phyloP scores from a whole-genome alignment of 2,113 vertebrate genomes.

The Xerus inauris region DNA sequence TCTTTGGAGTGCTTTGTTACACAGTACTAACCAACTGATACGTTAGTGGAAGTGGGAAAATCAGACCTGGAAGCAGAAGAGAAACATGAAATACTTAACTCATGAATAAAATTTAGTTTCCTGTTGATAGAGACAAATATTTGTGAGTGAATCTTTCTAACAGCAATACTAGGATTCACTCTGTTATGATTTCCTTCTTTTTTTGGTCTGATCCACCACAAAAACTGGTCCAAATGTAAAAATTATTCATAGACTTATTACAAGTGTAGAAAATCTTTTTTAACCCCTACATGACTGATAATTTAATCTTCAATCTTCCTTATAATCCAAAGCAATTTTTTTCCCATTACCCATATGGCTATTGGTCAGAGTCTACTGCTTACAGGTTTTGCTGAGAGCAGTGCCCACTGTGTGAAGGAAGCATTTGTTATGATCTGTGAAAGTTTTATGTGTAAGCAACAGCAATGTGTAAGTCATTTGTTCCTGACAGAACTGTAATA shows the following conservation, averaged over 20 bases:
- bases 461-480: slow-evolving; percentile 25
- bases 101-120: background rate
- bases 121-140: background rate
- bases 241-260: background rate
- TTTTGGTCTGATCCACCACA: background rate
- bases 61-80: background rate
- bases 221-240: background rate
- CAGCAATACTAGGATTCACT: background rate
- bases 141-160: background rate
- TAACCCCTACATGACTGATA: background rate
- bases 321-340: slow-evolving; percentile 22
- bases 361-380: background rate
- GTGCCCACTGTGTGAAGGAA: background rate
- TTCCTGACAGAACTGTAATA: slow-evolving; percentile 36
- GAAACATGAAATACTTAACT: background rate
- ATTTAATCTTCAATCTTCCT: slow-evolving; percentile 2
- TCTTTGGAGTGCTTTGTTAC: slow-evolving; percentile 19
- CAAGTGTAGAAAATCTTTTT: slow-evolving; percentile 5
- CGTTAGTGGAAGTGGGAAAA: background rate
- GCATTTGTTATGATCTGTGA: slow-evolving; percentile 43
- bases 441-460: slow-evolving; percentile 56
- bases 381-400: background rate
- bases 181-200: background rate
- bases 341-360: background rate
- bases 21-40: background rate